A percentile compares a stretch with the other conserved stretches of the same genome.
Evolutionary conservation across 2,113 vertebrate genomes (phyloP).

Genomic region (Morone saxatilis): DNA sequence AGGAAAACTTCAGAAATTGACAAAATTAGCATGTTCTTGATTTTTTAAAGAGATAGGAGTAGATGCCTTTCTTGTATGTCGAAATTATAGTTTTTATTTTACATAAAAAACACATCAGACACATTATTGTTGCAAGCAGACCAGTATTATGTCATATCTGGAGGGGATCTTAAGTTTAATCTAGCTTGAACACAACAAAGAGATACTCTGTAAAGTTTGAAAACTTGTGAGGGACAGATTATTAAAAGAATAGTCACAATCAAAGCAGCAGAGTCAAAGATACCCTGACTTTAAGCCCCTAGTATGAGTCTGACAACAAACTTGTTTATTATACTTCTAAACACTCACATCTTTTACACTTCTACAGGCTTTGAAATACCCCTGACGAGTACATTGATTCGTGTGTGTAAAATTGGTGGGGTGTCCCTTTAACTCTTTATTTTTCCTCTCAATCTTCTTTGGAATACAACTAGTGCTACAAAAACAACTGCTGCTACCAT

Average conservation of each 20-base stretch:
- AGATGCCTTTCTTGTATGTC: too few relatives aligned
- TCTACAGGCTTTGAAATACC: not conserved
- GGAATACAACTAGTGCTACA: not conserved
- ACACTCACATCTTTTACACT: not conserved
- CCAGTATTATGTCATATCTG: too few relatives aligned
- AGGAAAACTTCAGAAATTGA: too few relatives aligned
- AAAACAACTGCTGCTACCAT: not conserved
- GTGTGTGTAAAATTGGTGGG: not conserved
- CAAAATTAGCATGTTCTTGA: too few relatives aligned
- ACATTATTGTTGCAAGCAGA: too few relatives aligned
- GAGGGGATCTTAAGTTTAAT: not conserved
- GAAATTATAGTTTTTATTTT: too few relatives aligned
- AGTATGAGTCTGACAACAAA: not conserved
- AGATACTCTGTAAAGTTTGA: not conserved
- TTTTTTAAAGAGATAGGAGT: too few relatives aligned
- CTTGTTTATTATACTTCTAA: too few relatives aligned
- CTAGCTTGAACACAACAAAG: not conserved
- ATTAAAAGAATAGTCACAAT: not conserved
- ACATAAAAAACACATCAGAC: too few relatives aligned
- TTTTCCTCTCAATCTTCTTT: not conserved
- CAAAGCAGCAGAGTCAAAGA: not conserved
- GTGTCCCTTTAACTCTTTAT: not conserved
- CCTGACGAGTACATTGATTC: not conserved
- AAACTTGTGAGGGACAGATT: not conserved
- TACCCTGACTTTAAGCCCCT: not conserved